Conservation (phyloP, 1,140 invertebrate genomes). For the Phortica variegata region DNA sequence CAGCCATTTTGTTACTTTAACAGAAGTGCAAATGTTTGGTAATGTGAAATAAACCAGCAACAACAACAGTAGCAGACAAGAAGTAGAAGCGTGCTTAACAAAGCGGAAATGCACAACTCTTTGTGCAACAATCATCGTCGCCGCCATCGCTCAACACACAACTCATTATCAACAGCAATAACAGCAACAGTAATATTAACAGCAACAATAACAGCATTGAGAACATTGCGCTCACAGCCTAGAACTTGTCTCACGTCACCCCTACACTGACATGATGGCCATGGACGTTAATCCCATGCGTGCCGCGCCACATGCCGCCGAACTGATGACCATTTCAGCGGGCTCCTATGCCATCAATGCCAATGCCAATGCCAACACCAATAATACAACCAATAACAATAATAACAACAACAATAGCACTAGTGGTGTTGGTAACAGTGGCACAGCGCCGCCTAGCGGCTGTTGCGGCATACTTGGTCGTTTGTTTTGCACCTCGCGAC, state of each 20-base stretch:
- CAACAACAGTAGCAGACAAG: too few species aligned
- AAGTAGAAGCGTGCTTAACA: too few species aligned
- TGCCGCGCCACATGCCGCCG: too few species aligned
- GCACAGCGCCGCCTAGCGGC: constrained; percentile 23
- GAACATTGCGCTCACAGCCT: too few species aligned
- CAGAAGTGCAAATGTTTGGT: too few species aligned
- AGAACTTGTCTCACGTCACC: constrained; percentile 36
- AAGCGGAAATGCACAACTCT: constrained; percentile 7
- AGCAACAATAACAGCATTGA: too few species aligned
- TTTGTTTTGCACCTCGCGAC: constrained; percentile 34
- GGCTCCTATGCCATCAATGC: constrained; percentile 41
- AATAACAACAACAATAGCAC: constrained; percentile 6
- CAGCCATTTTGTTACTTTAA: too few species aligned
- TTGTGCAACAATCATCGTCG: too few species aligned
- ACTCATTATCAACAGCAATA: too few species aligned
- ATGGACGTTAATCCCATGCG: constrained; percentile 20
- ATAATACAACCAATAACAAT: not conserved
- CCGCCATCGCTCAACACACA: too few species aligned
- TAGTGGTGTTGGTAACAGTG: constrained; percentile 2
- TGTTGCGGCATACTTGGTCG: constrained; percentile 50
- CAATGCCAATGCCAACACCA: constrained; percentile 15
- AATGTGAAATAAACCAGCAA: too few species aligned
- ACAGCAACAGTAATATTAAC: too few species aligned
- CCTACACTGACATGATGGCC: constrained; percentile 33
- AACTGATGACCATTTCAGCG: constrained; percentile 53